Evolutionary conservation across 2,113 vertebrate genomes (phyloP).

Genomic region (Proterorhinus semilunaris): DNA sequence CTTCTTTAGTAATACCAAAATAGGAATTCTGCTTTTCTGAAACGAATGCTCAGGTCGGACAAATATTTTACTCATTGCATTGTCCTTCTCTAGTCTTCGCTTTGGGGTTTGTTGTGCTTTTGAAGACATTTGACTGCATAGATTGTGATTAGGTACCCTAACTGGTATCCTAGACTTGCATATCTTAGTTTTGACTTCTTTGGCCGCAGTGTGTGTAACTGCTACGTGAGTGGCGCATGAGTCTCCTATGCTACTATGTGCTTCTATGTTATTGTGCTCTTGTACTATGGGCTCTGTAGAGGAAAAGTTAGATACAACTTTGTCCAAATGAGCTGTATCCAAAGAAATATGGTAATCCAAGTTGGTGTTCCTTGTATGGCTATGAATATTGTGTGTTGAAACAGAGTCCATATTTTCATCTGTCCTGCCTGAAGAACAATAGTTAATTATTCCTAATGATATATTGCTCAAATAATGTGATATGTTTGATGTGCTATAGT

Average conservation of each 20-base stretch:
- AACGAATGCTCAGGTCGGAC: slow-evolving; percentile 74
- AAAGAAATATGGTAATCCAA: slow-evolving; percentile 69
- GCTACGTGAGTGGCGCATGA: slow-evolving; percentile 72
- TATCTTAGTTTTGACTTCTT: slow-evolving; percentile 77
- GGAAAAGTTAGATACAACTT: slow-evolving; percentile 76
- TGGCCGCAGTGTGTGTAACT: slow-evolving; percentile 75
- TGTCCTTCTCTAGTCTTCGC: slow-evolving; percentile 36
- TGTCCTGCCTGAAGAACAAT: slow-evolving; percentile 70
- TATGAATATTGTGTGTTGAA: slow-evolving; percentile 71
- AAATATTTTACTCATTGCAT: slow-evolving; percentile 63
- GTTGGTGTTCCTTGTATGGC: slow-evolving; percentile 86
- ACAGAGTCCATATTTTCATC: slow-evolving; percentile 69
- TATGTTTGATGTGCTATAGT: slow-evolving; percentile 27
- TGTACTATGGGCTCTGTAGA: slow-evolving; percentile 74
- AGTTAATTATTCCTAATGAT: slow-evolving; percentile 65
- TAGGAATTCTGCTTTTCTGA: slow-evolving; percentile 87
- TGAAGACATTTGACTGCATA: slow-evolving; percentile 72
- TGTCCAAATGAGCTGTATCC: slow-evolving; percentile 64
- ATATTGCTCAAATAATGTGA: slow-evolving; percentile 49
- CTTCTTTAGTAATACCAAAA: slow-evolving; percentile 79
- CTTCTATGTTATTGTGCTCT: slow-evolving; percentile 70
- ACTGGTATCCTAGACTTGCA: slow-evolving; percentile 91
- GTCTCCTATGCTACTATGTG: slow-evolving; percentile 70
- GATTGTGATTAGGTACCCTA: slow-evolving; percentile 79
- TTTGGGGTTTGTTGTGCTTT: slow-evolving; percentile 72